Conservation (phyloP, 2,888 invertebrate genomes). For the Drosophila paramelanica region DNA sequence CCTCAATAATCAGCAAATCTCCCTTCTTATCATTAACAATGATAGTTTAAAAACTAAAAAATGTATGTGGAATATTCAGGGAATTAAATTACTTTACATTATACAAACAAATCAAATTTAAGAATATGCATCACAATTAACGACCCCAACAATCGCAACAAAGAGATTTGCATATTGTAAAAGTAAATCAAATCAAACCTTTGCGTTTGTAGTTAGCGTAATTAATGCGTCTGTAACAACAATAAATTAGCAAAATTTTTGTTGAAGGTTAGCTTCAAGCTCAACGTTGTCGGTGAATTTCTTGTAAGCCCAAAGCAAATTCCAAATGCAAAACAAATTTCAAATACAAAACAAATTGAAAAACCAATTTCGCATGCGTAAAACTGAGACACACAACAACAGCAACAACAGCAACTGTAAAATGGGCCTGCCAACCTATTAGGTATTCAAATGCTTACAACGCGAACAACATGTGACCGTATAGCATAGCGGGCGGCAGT, state of each 20-base stretch:
- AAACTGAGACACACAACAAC: constrained; percentile 14
- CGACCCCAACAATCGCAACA: background rate
- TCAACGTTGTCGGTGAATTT: constrained; percentile 15
- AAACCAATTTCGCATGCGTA: constrained; percentile 69
- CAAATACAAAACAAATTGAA: constrained; percentile 61
- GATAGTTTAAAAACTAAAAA: too few relatives aligned
- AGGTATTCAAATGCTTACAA: constrained; percentile 77
- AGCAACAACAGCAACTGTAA: constrained; percentile 35
- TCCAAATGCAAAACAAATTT: constrained; percentile 32
- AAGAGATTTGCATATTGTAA: background rate
- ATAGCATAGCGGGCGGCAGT: constrained; percentile 30
- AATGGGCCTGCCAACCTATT: constrained; percentile 48
- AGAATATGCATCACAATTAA: constrained; percentile 5
- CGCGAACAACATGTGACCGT: constrained; percentile 39
- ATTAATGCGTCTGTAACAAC: constrained; percentile 52
- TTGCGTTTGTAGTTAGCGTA: constrained; percentile 29
- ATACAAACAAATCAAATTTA: background rate
- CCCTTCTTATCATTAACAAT: too few relatives aligned
- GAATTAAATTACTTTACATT: too few relatives aligned
- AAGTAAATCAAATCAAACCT: constrained; percentile 4
- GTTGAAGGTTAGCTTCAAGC: constrained; percentile 33
- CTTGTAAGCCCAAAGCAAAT: constrained; percentile 36
- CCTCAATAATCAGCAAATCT: too few relatives aligned
- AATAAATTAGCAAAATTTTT: constrained; percentile 32
- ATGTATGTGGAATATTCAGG: too few relatives aligned